phyloP scores from a whole-genome alignment of 1,140 invertebrate genomes.

The Lerema accius region DNA sequence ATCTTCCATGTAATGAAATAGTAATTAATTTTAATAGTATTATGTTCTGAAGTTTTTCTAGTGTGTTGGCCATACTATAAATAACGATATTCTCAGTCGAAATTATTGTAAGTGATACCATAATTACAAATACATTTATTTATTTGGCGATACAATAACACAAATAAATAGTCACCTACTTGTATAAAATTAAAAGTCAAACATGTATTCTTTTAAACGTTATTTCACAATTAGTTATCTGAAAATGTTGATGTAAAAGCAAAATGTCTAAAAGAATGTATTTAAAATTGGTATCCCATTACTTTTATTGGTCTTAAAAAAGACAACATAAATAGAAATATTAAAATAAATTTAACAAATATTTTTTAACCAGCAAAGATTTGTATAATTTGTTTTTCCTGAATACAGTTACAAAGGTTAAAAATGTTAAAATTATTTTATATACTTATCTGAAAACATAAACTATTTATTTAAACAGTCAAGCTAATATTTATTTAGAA shows the following conservation, averaged over 20 bases:
- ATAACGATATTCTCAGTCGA: background rate
- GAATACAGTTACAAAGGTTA: background rate
- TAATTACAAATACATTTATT: background rate
- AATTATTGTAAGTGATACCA: background rate
- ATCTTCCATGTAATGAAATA: background rate
- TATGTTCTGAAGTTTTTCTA: background rate
- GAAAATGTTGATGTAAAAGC: too few relatives aligned
- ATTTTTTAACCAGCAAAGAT: too few relatives aligned
- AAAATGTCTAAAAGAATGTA: too few relatives aligned
- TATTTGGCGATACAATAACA: background rate
- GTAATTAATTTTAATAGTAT: background rate
- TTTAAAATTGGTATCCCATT: too few relatives aligned
- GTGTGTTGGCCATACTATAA: background rate
- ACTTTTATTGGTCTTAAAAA: too few relatives aligned
- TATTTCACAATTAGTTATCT: too few relatives aligned
- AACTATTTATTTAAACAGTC: background rate
- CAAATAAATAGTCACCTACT: too few relatives aligned
- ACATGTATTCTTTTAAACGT: too few relatives aligned
- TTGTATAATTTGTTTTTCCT: background rate
- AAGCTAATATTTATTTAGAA: background rate
- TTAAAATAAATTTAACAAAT: too few relatives aligned
- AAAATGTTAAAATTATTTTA: background rate
- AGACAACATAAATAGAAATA: too few relatives aligned
- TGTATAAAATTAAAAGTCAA: too few relatives aligned
- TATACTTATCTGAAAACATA: background rate